Percentiles rank a stretch among this genome's conserved stretches.
Evolutionary conservation across 2,888 invertebrate genomes (phyloP).

Genomic region (Drosophila meridionalis): DNA sequence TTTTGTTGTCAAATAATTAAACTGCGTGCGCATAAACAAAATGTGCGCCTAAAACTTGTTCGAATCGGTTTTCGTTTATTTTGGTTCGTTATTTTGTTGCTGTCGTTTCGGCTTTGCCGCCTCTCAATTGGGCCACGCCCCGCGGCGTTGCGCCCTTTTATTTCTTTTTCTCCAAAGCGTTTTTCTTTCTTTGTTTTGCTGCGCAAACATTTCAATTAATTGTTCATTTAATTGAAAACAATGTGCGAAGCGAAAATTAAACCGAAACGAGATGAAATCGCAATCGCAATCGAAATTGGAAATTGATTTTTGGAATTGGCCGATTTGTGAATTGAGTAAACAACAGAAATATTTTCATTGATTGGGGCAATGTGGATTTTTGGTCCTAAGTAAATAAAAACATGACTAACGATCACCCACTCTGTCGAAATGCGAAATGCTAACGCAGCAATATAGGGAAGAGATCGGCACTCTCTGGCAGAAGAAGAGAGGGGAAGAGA

Average conservation of each 20-base stretch:
- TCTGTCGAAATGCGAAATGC: constrained; percentile 27
- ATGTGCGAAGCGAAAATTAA: constrained; percentile 44
- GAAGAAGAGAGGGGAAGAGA: no score
- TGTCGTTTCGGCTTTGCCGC: constrained; percentile 11
- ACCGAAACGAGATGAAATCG: not conserved
- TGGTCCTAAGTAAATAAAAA: constrained; percentile 30
- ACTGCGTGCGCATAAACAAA: constrained; percentile 19
- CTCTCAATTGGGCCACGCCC: constrained; percentile 37
- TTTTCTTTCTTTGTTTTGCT: constrained; percentile 36
- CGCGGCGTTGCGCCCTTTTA: constrained; percentile 9
- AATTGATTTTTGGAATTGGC: constrained; percentile 13
- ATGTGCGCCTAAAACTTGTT: constrained; percentile 59
- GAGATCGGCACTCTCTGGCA: not conserved
- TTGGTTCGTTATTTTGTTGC: not conserved
- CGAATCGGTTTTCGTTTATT: constrained; percentile 67
- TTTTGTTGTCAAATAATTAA: constrained; percentile 36
- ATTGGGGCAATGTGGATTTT: constrained; percentile 15
- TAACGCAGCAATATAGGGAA: constrained; percentile 16
- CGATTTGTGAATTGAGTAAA: constrained; percentile 36
- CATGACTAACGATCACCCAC: constrained; percentile 30
- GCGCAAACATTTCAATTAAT: constrained; percentile 75
- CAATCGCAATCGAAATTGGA: constrained; percentile 20
- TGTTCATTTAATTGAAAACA: constrained; percentile 69
- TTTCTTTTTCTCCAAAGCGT: constrained; percentile 31
- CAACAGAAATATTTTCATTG: constrained; percentile 39